Evolutionary conservation across 2,888 invertebrate genomes (phyloP), one percentile per base, ranked within the genome.

Genomic region (Eupithecia centaureata): DNA sequence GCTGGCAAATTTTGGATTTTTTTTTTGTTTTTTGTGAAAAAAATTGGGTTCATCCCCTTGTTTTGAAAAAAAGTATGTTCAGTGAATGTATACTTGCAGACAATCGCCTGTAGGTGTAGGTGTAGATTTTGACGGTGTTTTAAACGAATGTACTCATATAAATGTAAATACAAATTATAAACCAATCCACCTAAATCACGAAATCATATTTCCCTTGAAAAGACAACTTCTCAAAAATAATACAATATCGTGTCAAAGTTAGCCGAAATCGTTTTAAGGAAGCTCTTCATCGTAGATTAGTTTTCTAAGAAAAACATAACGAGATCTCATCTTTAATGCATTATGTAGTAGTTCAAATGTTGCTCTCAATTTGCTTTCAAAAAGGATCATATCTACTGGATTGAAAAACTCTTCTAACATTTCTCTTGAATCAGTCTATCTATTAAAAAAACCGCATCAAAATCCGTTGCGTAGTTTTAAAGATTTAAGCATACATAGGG

Each of bases 321-420:
- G 3, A 52, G 28, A 28, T 59, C 32, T 59, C 54, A 56, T 64
- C 25, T 52, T 52, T 54, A 56, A 56, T 64, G 58, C 51, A 65
- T 65, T 61, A 68, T 65, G 52, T 65, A 68, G 68, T 68, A 28
- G 62, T 59, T 68, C 54, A 59, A 68, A 68, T 59, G 52, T 54
- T 65, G 61, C 68, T 65, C 65, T 62, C 64, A 62, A 68, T 68
- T 65, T 65, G 65, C n/a, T 62, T 22, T 13, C 1, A 2, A 1
- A 2, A 25, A 47, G 61, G 12, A n/a, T 42, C 61, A 58, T 18
- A 5, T 27, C 61, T 61, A 64, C 30, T 35, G 51, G 4, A 56
- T n/a, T 33, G 27, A 35, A 22, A 38, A 35, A 35, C 35, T n/a
- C 12, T n/a, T 35, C n/a, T n/a, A n/a, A n/a, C n/a, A n/a, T n/a